Evolutionary conservation across 2,888 invertebrate genomes (phyloP), one percentile per base, ranked within the genome.

Genomic region (Meta bourneti): DNA sequence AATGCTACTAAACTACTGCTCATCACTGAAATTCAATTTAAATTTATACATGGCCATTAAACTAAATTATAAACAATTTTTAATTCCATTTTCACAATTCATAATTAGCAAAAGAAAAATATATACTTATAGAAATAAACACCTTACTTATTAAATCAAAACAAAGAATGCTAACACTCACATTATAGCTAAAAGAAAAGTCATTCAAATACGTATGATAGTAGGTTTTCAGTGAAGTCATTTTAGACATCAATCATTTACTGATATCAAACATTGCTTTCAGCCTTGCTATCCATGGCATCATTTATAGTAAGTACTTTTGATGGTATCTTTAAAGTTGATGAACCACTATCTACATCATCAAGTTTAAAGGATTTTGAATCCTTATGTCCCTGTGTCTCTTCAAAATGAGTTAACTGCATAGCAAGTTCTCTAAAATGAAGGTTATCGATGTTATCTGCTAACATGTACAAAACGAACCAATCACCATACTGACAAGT

Each of bases 361-460:
- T 90, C 90, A 20, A 90, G 13, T 49, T 80, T 75, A 8, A 77
- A 7, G 9, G 71, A 16, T 9, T 8, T 61, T 5, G 54, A 49
- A 19, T 20, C 8, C 7, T 20, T 71, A 34, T 49, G 69, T 0
- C 11, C 20, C 19, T 16, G 8, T 48, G 13, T 34, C 6, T 72
- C 13, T 16, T 75, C 16, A 6, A 7, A 16, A 34, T 82, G 70
- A 61, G 77, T 71, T 6, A 91, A 34, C n/a, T 83, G 71, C 9
- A 79, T 5, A 11, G 89, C 61, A 19, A 92, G 77, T 52, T 90
- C 48, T 19, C 89, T 61, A 49, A 92, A 93, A 74, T 92, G 88
- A 89, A 97, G 96, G 2, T 98, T 97, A 95, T 98, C 98, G 96
- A 98, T 97, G 95, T 98, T 98, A 86, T 97, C 96, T 34, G 92